These are phyloP conservation scores for Poecilia picta DNA, from an alignment of 2,797 vertebrate species.

Conservation along the genomic window DNA sequence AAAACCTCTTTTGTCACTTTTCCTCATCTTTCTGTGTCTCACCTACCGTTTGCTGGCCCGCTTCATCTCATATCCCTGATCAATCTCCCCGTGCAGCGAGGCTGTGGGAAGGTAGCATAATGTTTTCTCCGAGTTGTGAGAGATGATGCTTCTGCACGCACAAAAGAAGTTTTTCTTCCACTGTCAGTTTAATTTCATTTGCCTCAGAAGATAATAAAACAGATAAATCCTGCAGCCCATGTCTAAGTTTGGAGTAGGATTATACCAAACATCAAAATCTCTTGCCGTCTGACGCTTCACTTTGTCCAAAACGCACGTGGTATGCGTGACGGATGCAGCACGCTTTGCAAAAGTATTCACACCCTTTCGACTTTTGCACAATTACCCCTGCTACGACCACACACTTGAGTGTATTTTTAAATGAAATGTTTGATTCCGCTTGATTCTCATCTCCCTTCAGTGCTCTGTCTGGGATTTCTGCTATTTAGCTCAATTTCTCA, in stretches of 20 bases:
- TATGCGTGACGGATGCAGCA: constrained; percentile 9
- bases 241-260: constrained; percentile 62
- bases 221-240: constrained; percentile 72
- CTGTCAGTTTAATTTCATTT: constrained; percentile 77
- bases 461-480: no score
- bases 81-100: constrained; percentile 69
- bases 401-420: no score
- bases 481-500: no score
- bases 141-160: constrained; percentile 47
- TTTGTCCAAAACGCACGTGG: constrained; percentile 26
- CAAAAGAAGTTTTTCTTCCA: constrained; percentile 58
- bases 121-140: constrained; percentile 60
- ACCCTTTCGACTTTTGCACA: not conserved
- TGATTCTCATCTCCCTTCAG: no score
- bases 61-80: constrained; percentile 62
- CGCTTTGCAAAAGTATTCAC: not conserved
- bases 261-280: constrained; percentile 49
- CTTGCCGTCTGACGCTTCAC: constrained; percentile 16
- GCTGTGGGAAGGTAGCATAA: constrained; percentile 48
- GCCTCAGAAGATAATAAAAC: constrained; percentile 78
- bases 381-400: not conserved
- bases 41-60: constrained; percentile 51
- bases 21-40: constrained; percentile 55
- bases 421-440: not conserved
- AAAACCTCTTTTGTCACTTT: constrained; percentile 73